Evolutionary conservation across 1,140 invertebrate genomes (phyloP).

Genomic region (Streblospio benedicti): DNA sequence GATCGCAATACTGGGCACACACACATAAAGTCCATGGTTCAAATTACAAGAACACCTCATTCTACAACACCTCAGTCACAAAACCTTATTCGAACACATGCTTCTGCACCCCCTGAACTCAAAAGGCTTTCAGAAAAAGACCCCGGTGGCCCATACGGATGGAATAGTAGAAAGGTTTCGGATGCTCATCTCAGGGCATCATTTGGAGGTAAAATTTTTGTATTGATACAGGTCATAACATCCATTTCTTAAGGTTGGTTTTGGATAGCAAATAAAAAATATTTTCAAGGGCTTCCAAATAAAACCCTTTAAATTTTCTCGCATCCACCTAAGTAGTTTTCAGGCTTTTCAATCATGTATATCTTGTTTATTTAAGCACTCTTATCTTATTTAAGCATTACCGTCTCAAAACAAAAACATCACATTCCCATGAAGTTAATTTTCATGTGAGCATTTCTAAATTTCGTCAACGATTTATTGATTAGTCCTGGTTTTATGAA

Average conservation of each 20-base stretch:
- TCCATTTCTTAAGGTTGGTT: neutral
- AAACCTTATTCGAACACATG: slow-evolving; percentile 26
- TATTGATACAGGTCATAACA: neutral
- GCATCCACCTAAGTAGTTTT: no score
- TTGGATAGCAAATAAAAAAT: no score
- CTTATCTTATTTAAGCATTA: no score
- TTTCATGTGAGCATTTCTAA: no score
- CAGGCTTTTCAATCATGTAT: no score
- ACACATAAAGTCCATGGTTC: slow-evolving; percentile 33
- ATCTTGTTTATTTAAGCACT: no score
- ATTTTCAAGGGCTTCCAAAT: no score
- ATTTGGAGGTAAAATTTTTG: slow-evolving; percentile 32
- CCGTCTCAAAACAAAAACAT: no score
- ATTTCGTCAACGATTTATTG: no score
- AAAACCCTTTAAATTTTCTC: no score
- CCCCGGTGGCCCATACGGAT: slow-evolving; percentile 31
- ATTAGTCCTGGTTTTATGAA: no score
- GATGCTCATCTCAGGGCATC: slow-evolving; percentile 35
- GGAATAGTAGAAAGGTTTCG: slow-evolving; percentile 38
- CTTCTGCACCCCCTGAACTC: slow-evolving; percentile 33
- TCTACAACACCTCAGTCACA: slow-evolving; percentile 23
- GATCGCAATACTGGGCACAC: slow-evolving; percentile 36
- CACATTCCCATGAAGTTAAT: no score
- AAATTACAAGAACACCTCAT: slow-evolving; percentile 35
- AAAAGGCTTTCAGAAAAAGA: slow-evolving; percentile 29